phyloP scores from a whole-genome alignment of 1,140 invertebrate species.

The Daktulosphaira vitifoliae region DNA sequence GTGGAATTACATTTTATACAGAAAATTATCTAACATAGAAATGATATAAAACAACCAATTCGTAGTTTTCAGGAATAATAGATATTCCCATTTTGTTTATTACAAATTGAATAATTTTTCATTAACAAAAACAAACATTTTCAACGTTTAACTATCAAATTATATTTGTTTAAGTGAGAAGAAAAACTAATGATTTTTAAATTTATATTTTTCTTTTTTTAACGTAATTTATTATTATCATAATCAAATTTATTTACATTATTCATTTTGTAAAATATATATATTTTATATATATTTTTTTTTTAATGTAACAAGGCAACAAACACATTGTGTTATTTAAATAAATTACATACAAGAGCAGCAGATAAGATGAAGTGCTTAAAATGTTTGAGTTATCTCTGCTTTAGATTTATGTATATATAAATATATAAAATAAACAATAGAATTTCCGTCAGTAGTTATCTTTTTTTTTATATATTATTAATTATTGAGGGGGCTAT shows the following conservation, averaged over 20 bases:
- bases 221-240: conserved; percentile 31
- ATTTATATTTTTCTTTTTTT: conserved; percentile 1
- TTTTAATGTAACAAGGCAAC: conserved; percentile 32
- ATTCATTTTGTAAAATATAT: conserved; percentile 28
- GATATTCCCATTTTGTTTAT: too few species aligned
- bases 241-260: conserved; percentile 29
- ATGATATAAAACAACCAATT: too few species aligned
- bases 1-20: too few species aligned
- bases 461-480: too few species aligned
- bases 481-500: neutral
- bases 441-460: neutral
- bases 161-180: too few species aligned
- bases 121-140: too few species aligned
- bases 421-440: conserved; percentile 1
- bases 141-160: conserved; percentile 8
- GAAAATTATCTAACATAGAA: too few species aligned
- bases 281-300: conserved; percentile 8
- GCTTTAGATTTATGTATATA: neutral
- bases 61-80: too few species aligned
- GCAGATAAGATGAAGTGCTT: conserved; percentile 1
- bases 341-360: conserved; percentile 26
- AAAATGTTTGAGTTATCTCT: conserved; percentile 10
- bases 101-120: too few species aligned
- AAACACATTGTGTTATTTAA: conserved; percentile 29
- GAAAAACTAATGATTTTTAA: neutral